Base-by-base conservation (phyloP, 2,797 vertebrate genomes). In the Galagoides demidoff region DNA sequence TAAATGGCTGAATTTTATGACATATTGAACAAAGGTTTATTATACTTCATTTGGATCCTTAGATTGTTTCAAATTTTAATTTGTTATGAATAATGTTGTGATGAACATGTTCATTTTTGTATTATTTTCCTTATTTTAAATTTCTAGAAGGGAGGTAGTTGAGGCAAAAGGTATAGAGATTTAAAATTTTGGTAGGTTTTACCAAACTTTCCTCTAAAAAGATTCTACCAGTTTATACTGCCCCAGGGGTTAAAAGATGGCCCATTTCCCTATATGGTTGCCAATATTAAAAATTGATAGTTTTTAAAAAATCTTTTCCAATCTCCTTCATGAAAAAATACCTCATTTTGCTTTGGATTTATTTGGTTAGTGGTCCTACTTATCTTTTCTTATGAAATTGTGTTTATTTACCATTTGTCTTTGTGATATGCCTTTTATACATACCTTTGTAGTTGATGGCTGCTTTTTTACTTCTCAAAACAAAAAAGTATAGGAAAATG, bases 111-210 rank as follows among this genome's bases (percentile, higher is more conserved):
- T 95, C 1, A 78, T 85, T 93, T 87, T 85, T 55, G 43, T 49
- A 74, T 9, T 93, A 77, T 74, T 82, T 97, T 94, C 17, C 19
- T 73, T 39, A 57, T 71, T 20, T 73, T 92, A 89, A 77, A 39
- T 93, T 97, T 93, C 27, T 37, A 68, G 43, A 93, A 85, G 43
- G 57, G 71, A 68, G 27, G 25, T 95, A 70, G 27, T 71, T 79
- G 87, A 92, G 31, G 89, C 17, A 91, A 71, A 68, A 94, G 23
- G 4, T 93, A 68, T 34, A 43, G 61, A 85, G 78, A 78, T 92
- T 85, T 94, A 31, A 96, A 66, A 92, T 89, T 96, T 96, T 92
- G 37, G 6, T 94, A 79, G 22, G 12, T 29, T 29, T 89, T 84
- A 59, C 52, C 57, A 91, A 61, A 83, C 22, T 96, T 92, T 71